Conservation (phyloP, 2,888 invertebrate species). For the Limnephilus lunatus region DNA sequence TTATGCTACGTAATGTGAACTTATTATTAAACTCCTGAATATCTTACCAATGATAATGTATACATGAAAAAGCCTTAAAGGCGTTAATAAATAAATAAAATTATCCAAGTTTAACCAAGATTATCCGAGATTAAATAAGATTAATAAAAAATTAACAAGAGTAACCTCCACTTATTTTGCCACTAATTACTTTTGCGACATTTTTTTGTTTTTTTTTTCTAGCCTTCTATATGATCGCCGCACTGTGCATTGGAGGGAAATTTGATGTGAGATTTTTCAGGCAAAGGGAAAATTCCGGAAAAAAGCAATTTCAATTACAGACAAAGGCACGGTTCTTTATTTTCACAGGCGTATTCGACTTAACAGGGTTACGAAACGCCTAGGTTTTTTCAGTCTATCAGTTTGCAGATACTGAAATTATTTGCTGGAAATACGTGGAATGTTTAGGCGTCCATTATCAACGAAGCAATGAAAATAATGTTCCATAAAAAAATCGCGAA, state of each 20-base stretch:
- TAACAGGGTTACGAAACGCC: neutral
- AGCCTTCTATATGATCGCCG: too few species aligned
- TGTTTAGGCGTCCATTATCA: neutral
- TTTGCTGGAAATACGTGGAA: neutral
- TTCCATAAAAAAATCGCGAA: neutral
- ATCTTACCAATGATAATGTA: too few species aligned
- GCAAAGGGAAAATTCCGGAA: constrained; percentile 5
- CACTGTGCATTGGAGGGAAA: neutral
- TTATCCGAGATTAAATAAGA: too few species aligned
- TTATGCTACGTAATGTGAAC: too few species aligned
- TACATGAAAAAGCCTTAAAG: too few species aligned
- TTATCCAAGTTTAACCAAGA: too few species aligned
- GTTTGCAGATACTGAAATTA: constrained; percentile 2
- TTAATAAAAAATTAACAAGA: too few species aligned
- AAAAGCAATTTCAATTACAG: constrained; percentile 14
- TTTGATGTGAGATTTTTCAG: constrained; percentile 24
- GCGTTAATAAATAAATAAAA: too few species aligned
- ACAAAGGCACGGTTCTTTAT: constrained; percentile 34
- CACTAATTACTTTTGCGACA: too few species aligned
- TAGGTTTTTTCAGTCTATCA: neutral
- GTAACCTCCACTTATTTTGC: too few species aligned
- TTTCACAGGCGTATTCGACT: neutral
- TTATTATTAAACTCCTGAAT: too few species aligned
- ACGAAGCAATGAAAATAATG: neutral
- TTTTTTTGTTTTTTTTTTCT: too few species aligned